A percentile compares a stretch with the other conserved stretches of the same genome.
Conservation (phyloP, 2,113 vertebrate genomes). For the Callipepla californica region DNA sequence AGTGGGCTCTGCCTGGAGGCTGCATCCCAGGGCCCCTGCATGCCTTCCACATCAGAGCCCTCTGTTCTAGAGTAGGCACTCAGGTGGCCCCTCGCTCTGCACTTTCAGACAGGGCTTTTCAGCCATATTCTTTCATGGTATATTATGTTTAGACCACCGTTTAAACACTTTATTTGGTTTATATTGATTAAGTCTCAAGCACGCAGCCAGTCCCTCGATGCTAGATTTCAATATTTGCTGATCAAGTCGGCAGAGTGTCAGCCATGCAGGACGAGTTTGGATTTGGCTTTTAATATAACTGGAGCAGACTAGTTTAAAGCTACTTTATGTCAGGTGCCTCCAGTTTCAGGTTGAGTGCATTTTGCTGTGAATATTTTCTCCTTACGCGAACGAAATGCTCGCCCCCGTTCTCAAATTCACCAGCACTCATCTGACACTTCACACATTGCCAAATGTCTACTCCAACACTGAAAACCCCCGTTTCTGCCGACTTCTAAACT, state of each 20-base stretch:
- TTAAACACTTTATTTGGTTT: not conserved
- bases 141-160: not conserved
- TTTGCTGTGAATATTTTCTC: conserved; percentile 29
- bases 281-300: not conserved
- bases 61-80: not conserved
- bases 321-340: conserved; percentile 37
- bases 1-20: not conserved
- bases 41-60: fast-evolving
- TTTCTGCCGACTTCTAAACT: conserved; percentile 18
- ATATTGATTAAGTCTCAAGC: not conserved
- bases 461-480: not conserved
- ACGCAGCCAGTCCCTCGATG: not conserved
- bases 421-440: conserved; percentile 47
- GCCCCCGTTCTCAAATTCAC: conserved; percentile 47
- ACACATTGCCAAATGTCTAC: conserved; percentile 61
- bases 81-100: not conserved
- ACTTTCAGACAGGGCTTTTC: not conserved
- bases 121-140: not conserved
- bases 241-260: not conserved
- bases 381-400: not conserved
- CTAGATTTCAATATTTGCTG: not conserved
- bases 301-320: not conserved
- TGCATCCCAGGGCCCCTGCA: fast-evolving
- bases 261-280: not conserved
- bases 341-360: conserved; percentile 25